phyloP scores from a whole-genome alignment of 2,113 vertebrate genomes.

The Nipponia nippon region DNA sequence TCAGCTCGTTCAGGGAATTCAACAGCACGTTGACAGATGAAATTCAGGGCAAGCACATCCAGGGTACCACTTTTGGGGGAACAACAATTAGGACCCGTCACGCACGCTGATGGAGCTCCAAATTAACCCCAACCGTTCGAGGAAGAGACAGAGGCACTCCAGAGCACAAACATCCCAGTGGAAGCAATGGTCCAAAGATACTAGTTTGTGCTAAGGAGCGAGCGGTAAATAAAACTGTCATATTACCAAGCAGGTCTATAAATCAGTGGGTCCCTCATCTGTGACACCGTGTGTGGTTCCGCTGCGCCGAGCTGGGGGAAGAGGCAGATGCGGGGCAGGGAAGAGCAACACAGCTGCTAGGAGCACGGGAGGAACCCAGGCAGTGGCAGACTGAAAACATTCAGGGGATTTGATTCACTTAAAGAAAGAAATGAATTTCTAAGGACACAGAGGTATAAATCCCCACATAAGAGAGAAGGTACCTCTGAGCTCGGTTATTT shows the following conservation, averaged over 20 bases:
- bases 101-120: background rate
- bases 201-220: background rate
- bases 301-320: accelerated
- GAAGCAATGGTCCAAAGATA: background rate
- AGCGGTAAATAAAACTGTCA: background rate
- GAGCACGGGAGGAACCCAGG: background rate
- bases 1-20: background rate
- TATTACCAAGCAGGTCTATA: background rate
- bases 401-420: background rate
- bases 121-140: background rate
- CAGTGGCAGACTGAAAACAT: background rate
- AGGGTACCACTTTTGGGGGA: background rate
- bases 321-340: background rate
- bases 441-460: background rate
- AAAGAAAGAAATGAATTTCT: background rate
- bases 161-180: background rate
- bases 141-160: background rate
- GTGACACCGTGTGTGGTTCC: accelerated
- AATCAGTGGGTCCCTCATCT: background rate
- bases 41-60: background rate
- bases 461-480: background rate
- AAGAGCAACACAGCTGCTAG: background rate
- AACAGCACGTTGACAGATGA: background rate
- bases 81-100: background rate
- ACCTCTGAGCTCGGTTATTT: background rate